Conservation (phyloP, 92 coral and sea anemone species). For the Montipora capitata region DNA sequence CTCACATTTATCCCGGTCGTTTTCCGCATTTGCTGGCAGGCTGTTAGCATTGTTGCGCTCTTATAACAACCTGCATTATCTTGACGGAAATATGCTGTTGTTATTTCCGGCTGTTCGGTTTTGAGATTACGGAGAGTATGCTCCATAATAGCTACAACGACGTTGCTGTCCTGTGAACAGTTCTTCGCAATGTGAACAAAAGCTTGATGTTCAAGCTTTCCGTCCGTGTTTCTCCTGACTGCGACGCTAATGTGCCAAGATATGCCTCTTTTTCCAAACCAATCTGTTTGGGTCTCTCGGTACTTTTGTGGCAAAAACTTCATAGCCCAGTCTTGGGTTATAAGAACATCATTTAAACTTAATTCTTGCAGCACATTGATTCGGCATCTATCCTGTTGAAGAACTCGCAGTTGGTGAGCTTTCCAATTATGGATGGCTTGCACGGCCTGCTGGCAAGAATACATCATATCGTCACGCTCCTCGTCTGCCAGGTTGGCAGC, state of each 20-base stretch:
- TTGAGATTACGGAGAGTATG: too few species aligned
- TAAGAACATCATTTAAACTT: slow-evolving; percentile 30
- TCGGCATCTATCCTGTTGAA: slow-evolving; percentile 58
- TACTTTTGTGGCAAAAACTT: slow-evolving; percentile 58
- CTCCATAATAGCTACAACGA: too few species aligned
- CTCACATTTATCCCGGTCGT: slow-evolving; percentile 33
- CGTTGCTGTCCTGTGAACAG: too few species aligned
- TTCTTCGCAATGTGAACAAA: too few species aligned
- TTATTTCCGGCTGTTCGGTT: too few species aligned
- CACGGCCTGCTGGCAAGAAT: slow-evolving; percentile 51
- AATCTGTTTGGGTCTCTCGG: slow-evolving; percentile 50
- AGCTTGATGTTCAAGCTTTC: slow-evolving; percentile 56
- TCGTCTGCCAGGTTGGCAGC: slow-evolving; percentile 24
- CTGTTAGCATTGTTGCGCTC: slow-evolving; percentile 34
- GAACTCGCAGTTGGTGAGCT: slow-evolving; percentile 65
- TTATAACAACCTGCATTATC: too few species aligned
- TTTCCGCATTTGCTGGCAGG: slow-evolving; percentile 40
- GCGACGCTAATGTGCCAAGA: slow-evolving; percentile 63
- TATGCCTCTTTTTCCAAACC: slow-evolving; percentile 40
- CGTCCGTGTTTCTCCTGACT: slow-evolving; percentile 31
- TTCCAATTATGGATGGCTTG: slow-evolving; percentile 64
- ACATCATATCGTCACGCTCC: slow-evolving; percentile 60
- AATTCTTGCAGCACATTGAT: slow-evolving; percentile 8
- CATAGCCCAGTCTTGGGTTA: slow-evolving; percentile 77
- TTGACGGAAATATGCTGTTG: too few species aligned